Percentiles rank a stretch among this genome's conserved stretches.
These are phyloP conservation scores for Ranitomeya variabilis DNA, from an alignment of 2,113 vertebrate species.

Conservation along the genomic window DNA sequence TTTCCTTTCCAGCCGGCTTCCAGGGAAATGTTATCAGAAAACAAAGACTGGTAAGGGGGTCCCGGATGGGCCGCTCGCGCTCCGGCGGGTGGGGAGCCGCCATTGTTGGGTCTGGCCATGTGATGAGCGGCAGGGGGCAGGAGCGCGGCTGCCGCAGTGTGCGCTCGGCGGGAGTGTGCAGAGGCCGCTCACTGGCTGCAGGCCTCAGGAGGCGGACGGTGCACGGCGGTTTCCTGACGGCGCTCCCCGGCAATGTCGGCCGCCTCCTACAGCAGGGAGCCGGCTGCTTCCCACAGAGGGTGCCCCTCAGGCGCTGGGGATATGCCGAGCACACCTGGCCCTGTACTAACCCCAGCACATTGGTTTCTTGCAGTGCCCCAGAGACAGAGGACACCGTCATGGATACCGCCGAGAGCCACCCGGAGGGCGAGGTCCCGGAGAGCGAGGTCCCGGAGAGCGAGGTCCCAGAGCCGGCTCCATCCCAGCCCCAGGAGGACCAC, in stretches of 20 bases:
- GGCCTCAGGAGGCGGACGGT: too few relatives aligned
- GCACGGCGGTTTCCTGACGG: too few relatives aligned
- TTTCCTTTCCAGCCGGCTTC: constrained; percentile 60
- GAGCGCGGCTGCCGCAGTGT: constrained; percentile 43
- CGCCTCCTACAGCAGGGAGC: too few relatives aligned
- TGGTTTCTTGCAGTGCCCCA: constrained; percentile 65
- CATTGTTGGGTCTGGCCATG: constrained; percentile 20
- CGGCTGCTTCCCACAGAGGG: too few relatives aligned
- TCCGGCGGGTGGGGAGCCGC: neutral
- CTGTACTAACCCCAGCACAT: neutral
- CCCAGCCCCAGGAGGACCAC: constrained; percentile 56
- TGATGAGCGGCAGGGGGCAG: constrained; percentile 39
- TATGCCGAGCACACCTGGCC: too few relatives aligned
- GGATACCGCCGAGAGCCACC: constrained; percentile 70
- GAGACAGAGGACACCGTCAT: constrained; percentile 73
- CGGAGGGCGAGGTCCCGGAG: constrained; percentile 67
- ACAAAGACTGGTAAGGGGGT: constrained; percentile 50
- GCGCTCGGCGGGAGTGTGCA: constrained; percentile 47
- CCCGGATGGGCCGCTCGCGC: constrained; percentile 39
- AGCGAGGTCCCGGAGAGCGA: constrained; percentile 67
- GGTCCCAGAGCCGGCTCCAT: constrained; percentile 62
- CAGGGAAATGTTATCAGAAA: constrained; percentile 61
- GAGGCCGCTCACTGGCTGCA: too few relatives aligned
- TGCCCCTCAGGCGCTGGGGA: too few relatives aligned
- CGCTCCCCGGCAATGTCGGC: too few relatives aligned